Percentiles rank a stretch among this genome's conserved stretches.
phyloP scores from a whole-genome alignment of 2,797 vertebrate genomes.

The Gobionotothen gibberifrons region DNA sequence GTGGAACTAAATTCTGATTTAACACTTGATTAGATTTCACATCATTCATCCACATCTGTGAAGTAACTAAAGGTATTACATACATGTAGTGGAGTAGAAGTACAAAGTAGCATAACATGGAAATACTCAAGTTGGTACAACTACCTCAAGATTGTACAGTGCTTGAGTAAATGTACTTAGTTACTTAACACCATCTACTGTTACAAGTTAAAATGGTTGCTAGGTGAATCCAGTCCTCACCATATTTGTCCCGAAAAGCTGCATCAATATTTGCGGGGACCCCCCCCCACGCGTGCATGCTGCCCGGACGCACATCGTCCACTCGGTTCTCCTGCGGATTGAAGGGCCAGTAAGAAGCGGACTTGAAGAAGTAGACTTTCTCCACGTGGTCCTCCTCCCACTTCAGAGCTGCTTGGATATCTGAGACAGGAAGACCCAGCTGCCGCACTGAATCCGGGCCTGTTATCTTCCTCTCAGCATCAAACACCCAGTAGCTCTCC shows the following conservation, averaged over 20 bases:
- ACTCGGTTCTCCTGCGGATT: slow-evolving; percentile 52
- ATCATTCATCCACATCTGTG: too few relatives aligned
- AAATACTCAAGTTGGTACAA: too few relatives aligned
- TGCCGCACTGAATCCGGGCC: slow-evolving; percentile 82
- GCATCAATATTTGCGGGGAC: slow-evolving; percentile 59
- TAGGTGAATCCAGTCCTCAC: slow-evolving; percentile 38
- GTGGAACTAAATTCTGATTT: too few relatives aligned
- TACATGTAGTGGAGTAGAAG: too few relatives aligned
- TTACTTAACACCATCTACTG: background rate
- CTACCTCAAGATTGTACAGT: too few relatives aligned
- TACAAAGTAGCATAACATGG: too few relatives aligned
- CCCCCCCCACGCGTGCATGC: slow-evolving; percentile 51
- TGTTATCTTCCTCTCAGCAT: slow-evolving; percentile 87
- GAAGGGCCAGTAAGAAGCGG: slow-evolving; percentile 64
- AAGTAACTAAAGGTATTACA: too few relatives aligned
- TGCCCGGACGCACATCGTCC: slow-evolving; percentile 37
- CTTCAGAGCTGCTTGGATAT: slow-evolving; percentile 87
- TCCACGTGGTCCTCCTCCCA: slow-evolving; percentile 86
- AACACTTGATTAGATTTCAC: too few relatives aligned
- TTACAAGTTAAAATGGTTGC: background rate
- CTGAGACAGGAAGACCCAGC: slow-evolving; percentile 83
- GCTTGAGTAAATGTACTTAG: too few relatives aligned
- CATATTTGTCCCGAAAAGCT: slow-evolving; percentile 62
- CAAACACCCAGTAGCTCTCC: slow-evolving; percentile 83
- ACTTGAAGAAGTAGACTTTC: slow-evolving; percentile 87